Base-by-base conservation (phyloP, 2,888 invertebrate species). In the Patella pellucida region DNA sequence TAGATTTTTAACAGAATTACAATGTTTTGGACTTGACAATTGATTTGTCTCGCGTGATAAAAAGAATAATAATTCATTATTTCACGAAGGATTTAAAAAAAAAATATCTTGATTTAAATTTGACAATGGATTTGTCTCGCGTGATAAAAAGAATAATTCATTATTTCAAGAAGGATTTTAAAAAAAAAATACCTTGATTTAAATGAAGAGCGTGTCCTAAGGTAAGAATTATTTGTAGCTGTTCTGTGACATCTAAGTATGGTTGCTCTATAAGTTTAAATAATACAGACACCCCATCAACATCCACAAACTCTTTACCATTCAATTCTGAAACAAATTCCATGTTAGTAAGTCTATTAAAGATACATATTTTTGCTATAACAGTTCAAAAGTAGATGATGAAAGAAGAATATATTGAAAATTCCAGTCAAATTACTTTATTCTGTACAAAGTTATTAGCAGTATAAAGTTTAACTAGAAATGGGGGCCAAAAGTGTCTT, bases 151-250 rank as follows among this genome's bases (percentile, higher is more conserved):
- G 41, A 41, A 41, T 15, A 69, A 69, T 27, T 19, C 19, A 52
- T 15, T 74, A 23, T 16, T 27, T 52, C 15, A 72, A 16, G 23
- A 50, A 16, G 3, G 72, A 75, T 75, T 77, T 85, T 85, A 79
- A 52, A 76, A 79, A 19, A 62, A 23, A 19, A 62, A 7, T 62
- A 62, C 62, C 62, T 62, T 19, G 11, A 62, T 62, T 62, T 41
- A 77, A 77, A 73, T 85, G 85, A 11, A 85, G 73, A 41, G 82
- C 78, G 78, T 86, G 85, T 52, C 84, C 85, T 15, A 86, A 71
- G 16, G 84, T 84, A 7, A 87, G 73, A 9, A 85, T 78, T 9
- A 85, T 76, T 73, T 85, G 84, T 68, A 84, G 76, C 23, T 78
- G 79, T 51, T 83, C 81, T 19, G 75, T 75, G 16, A 72, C 77